Conservation (phyloP, 2,797 vertebrate genomes). For the Anabacerthia variegaticeps region DNA sequence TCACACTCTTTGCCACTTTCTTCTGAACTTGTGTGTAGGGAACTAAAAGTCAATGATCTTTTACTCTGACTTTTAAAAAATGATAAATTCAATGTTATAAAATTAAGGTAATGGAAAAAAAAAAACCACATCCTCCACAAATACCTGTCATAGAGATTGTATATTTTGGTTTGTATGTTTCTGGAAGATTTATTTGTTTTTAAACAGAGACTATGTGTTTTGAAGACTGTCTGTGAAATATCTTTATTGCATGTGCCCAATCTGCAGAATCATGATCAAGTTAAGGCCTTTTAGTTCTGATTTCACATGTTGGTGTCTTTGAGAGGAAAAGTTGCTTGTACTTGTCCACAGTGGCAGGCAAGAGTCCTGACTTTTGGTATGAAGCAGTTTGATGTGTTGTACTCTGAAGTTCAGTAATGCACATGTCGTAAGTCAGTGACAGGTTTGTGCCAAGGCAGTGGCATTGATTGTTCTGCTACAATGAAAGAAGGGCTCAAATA, state of each 20-base stretch:
- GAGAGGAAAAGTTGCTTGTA: neutral
- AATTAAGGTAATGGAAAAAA: neutral
- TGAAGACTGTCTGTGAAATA: neutral
- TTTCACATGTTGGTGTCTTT: neutral
- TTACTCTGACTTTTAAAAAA: neutral
- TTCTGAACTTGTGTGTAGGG: accelerated
- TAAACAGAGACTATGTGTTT: neutral
- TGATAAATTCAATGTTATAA: neutral
- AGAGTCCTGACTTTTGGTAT: neutral
- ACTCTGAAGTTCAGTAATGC: neutral
- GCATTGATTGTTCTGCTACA: neutral
- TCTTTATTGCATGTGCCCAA: neutral
- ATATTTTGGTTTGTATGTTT: neutral
- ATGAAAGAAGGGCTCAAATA: neutral
- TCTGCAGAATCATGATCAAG: neutral
- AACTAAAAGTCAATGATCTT: neutral
- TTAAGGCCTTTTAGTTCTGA: neutral
- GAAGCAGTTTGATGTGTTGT: neutral
- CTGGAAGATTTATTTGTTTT: neutral
- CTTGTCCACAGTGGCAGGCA: neutral
- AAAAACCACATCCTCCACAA: neutral
- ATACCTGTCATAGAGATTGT: neutral
- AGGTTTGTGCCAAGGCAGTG: neutral
- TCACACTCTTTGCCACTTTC: neutral
- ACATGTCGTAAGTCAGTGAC: neutral